Evolutionary conservation across 2,113 vertebrate species (phyloP).

Genomic region (Arvicanthis niloticus): DNA sequence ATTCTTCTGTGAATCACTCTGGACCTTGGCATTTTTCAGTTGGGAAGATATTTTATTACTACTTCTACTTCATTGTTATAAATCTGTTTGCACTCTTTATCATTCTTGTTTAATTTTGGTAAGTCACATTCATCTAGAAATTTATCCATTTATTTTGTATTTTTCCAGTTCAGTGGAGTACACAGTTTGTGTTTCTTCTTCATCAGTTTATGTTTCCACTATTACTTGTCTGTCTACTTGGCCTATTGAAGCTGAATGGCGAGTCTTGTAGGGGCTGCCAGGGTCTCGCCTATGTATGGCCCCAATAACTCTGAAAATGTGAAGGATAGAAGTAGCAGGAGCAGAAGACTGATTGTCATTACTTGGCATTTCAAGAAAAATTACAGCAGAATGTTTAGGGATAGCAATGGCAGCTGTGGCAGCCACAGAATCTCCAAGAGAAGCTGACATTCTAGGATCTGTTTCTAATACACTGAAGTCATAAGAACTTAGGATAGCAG

Average conservation of each 20-base stretch:
- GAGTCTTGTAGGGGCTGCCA: background rate
- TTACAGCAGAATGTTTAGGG: background rate
- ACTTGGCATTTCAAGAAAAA: background rate
- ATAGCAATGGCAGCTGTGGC: background rate
- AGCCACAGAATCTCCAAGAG: too few relatives aligned
- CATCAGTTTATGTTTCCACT: too few relatives aligned
- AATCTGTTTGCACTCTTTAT: too few relatives aligned
- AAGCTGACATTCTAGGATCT: background rate
- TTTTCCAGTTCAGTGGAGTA: background rate
- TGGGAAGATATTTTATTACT: background rate
- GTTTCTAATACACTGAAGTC: background rate
- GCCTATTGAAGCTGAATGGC: background rate
- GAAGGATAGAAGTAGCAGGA: background rate
- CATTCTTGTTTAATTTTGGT: background rate
- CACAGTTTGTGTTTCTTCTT: background rate
- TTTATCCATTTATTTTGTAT: background rate
- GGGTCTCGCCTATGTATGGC: background rate
- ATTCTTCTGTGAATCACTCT: background rate
- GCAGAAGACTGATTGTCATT: background rate
- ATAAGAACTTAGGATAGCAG: background rate
- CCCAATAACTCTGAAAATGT: background rate
- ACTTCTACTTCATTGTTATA: background rate
- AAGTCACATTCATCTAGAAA: background rate
- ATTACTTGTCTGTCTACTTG: background rate
- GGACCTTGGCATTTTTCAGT: background rate